These are phyloP conservation scores for Chiroxiphia lanceolata DNA, from an alignment of 2,797 vertebrate genomes.

Conservation along the genomic window DNA sequence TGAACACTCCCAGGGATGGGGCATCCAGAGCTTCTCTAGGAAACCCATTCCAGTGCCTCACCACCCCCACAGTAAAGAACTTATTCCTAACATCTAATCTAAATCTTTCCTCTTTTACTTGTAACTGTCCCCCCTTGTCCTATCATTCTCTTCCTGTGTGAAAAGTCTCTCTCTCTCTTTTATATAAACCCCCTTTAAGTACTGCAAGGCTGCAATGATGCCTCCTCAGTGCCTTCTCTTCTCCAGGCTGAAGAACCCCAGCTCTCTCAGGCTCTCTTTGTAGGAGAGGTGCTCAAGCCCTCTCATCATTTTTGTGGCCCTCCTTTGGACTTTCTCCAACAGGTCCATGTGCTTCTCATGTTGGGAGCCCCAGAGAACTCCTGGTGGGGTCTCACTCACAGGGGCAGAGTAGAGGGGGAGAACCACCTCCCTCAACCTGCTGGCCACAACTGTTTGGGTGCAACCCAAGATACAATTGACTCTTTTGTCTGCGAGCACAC, in stretches of 20 bases:
- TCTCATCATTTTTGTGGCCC: not conserved
- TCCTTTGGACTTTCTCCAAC: not conserved
- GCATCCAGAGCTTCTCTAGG: not conserved
- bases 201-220: not conserved
- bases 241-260: not conserved
- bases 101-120: not conserved
- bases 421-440: not conserved
- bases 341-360: not conserved
- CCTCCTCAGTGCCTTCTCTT: not conserved
- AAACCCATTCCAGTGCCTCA: not conserved
- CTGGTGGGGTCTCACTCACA: rapidly evolving
- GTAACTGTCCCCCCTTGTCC: not conserved
- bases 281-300: not conserved
- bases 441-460: not conserved
- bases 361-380: not conserved
- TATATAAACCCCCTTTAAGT: not conserved
- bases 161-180: not conserved
- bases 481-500: not conserved
- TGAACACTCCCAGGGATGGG: not conserved
- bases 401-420: not conserved
- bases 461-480: not conserved
- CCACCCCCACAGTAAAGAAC: not conserved
- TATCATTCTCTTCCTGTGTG: not conserved
- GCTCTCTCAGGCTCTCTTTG: not conserved
- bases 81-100: too few relatives aligned